Evolutionary conservation across 2,113 vertebrate genomes (phyloP).

Genomic region (Epinephelus fuscoguttatus): DNA sequence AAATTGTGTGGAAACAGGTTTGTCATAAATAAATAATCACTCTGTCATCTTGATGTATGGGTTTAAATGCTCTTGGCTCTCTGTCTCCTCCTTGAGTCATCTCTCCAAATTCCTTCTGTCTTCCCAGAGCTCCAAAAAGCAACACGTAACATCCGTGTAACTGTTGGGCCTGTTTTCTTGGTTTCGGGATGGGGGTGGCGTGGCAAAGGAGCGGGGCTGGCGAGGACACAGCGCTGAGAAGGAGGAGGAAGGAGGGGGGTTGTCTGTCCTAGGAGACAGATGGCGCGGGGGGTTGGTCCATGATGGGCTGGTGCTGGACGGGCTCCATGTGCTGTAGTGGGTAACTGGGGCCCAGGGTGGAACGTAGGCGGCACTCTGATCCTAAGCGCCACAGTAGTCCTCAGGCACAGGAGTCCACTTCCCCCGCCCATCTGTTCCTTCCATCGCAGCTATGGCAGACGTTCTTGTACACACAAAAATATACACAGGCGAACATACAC

Average conservation of each 20-base stretch:
- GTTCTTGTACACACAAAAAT: slow-evolving; percentile 62
- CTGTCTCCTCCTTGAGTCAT: slow-evolving; percentile 68
- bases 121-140: slow-evolving; percentile 68
- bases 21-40: slow-evolving; percentile 57
- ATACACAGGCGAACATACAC: slow-evolving; percentile 57
- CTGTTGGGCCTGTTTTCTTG: slow-evolving; percentile 61
- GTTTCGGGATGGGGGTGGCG: slow-evolving; percentile 70
- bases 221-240: slow-evolving; percentile 68
- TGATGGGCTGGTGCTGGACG: slow-evolving; percentile 82
- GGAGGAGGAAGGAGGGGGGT: slow-evolving; percentile 50
- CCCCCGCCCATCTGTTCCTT: slow-evolving; percentile 86
- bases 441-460: slow-evolving; percentile 70
- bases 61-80: slow-evolving; percentile 63
- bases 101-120: slow-evolving; percentile 74
- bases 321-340: slow-evolving; percentile 84
- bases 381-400: slow-evolving; percentile 81
- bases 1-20: slow-evolving; percentile 21
- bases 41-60: slow-evolving; percentile 47
- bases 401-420: slow-evolving; percentile 85
- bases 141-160: slow-evolving; percentile 71
- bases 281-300: slow-evolving; percentile 79
- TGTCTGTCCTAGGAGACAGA: slow-evolving; percentile 85
- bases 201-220: slow-evolving; percentile 70
- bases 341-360: slow-evolving; percentile 83
- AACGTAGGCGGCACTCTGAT: slow-evolving; percentile 85